Evolutionary conservation across 1,140 invertebrate genomes (phyloP), one percentile per base, ranked within the genome.

Genomic region (Pseudobourletiella spinata): DNA sequence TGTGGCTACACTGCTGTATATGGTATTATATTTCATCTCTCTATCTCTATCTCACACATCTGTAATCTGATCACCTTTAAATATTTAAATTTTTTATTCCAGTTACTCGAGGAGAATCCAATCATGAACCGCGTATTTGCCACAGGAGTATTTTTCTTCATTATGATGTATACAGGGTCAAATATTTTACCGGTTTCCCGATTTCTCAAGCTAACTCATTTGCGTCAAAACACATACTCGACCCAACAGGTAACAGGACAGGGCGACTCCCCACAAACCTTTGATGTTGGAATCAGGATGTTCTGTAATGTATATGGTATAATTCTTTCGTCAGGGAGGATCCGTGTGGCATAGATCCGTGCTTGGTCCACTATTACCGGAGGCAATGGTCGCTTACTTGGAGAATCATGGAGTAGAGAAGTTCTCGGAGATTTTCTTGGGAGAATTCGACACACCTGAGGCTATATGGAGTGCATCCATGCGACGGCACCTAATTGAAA

Each of bases 361-460:
- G 16, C 52, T 69, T 0, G 65, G 65, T 1, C 50, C 65, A 22
- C 35, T 67, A 6, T 75, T 99, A 46, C 97, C 97, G 1, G 96
- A 99, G 76, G 97, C 97, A 0, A 99, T 99, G 95, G 91, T 99
- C 0, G 95, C 92, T 72, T 99, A 98, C 74, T 79, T 99, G 51
- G 95, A 99, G 78, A 98, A 98, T 76, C 95, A 99, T 74, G 95
- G 94, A 6, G 82, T 95, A 1, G 95, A 98, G 63, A 97, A 96
- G 74, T 99, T 99, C 80, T 93, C 96, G 0, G 90, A 99, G 78
- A 98, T 98, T 70, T 99, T 96, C 77, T 82, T 99, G 0, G 96
- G 97, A 1, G 97, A 99, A 79, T 99, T 94, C 77, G 95, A 99
- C 74, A 99, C 95, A 8, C 97, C 97, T 1, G 97, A 99, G 80